Conservation (phyloP, 2,113 vertebrate genomes). For the Gopherus flavomarginatus region DNA sequence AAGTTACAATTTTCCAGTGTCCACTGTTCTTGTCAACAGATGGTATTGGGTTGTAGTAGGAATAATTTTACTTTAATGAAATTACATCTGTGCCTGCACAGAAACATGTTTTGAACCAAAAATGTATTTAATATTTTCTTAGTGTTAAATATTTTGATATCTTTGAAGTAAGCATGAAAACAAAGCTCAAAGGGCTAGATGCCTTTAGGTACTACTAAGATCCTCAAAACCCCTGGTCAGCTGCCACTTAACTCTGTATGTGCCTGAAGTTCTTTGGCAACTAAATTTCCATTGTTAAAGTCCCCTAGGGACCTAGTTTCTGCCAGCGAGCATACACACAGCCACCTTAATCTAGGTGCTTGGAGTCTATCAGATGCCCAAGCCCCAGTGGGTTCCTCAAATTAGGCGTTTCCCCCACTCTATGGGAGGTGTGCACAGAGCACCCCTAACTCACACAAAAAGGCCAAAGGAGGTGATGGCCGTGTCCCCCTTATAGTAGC, state of each 20-base stretch:
- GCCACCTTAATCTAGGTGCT: background rate
- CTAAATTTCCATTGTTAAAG: background rate
- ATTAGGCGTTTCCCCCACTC: background rate
- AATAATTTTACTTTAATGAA: background rate
- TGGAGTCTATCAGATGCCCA: background rate
- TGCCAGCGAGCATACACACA: no score
- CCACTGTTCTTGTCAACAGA: background rate
- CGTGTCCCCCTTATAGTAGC: background rate
- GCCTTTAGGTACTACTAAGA: background rate
- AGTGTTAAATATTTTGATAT: background rate
- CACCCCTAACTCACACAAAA: background rate
- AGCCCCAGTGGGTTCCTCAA: background rate
- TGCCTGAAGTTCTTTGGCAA: background rate
- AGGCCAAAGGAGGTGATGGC: background rate
- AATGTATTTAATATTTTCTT: background rate
- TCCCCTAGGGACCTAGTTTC: background rate
- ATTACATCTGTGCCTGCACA: background rate
- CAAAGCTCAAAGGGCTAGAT: background rate
- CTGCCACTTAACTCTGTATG: background rate
- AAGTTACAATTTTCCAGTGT: background rate
- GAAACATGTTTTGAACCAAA: background rate
- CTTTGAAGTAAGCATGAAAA: background rate
- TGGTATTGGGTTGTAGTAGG: background rate
- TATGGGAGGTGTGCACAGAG: background rate
- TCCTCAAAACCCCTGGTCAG: background rate